These are phyloP conservation scores for Pachyseris speciosa DNA, from an alignment of 64 coral and sea anemone species.

Conservation along the genomic window DNA sequence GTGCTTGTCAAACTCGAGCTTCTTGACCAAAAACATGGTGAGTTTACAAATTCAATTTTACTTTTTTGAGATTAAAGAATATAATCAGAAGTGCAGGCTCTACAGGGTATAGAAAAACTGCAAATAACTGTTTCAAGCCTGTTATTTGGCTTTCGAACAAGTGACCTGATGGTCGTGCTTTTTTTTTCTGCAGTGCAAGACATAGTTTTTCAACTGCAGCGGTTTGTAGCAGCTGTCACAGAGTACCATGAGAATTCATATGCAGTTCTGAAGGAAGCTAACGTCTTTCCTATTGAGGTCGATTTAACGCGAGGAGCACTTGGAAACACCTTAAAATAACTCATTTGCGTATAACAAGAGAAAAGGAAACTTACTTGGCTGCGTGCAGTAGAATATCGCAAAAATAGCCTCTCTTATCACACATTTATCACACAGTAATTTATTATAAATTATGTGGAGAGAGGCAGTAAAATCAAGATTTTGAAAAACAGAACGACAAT, in stretches of 20 bases:
- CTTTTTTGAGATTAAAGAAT: not conserved
- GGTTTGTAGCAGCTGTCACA: constrained; percentile 88
- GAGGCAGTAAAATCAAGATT: too few relatives aligned
- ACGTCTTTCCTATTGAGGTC: constrained; percentile 98
- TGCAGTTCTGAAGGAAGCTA: constrained; percentile 88
- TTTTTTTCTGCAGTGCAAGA: constrained; percentile 85
- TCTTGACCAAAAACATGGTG: constrained; percentile 98
- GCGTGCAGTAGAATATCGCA: not conserved
- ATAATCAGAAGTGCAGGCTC: too few relatives aligned
- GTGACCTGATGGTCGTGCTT: not conserved
- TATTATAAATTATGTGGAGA: too few relatives aligned
- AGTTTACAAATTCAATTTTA: not conserved
- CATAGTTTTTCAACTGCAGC: constrained; percentile 96
- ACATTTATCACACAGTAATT: too few relatives aligned
- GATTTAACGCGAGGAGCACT: constrained; percentile 95
- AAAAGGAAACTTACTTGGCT: not conserved
- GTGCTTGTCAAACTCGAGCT: constrained; percentile 96
- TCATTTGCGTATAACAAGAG: not conserved
- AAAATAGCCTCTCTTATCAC: too few relatives aligned
- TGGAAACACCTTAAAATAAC: constrained; percentile 84
- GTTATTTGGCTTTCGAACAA: not conserved
- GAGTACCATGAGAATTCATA: constrained; percentile 91
- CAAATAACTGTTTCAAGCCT: too few relatives aligned
- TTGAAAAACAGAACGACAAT: too few relatives aligned
- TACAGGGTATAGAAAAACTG: too few relatives aligned